These are phyloP conservation scores for Ctenosaura bakeri DNA, from an alignment of 2,797 vertebrate species.

Conservation along the genomic window DNA sequence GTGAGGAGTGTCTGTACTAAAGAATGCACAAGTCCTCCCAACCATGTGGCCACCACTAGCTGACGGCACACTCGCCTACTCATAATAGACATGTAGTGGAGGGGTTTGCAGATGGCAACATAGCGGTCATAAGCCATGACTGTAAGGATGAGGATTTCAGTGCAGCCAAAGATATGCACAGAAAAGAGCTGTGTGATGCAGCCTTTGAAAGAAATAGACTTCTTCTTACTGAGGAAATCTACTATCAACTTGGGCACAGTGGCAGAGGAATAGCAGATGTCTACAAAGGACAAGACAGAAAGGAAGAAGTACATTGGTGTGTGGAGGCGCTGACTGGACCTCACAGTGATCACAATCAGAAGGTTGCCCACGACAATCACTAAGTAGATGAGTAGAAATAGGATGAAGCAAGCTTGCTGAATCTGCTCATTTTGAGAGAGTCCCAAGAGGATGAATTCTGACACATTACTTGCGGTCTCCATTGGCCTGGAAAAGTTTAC, in stretches of 20 bases:
- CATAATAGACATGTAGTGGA: slow-evolving; percentile 63
- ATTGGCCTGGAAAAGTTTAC: neutral
- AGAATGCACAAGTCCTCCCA: slow-evolving; percentile 62
- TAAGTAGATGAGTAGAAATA: slow-evolving; percentile 44
- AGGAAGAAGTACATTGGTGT: slow-evolving; percentile 70
- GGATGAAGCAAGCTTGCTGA: slow-evolving; percentile 34
- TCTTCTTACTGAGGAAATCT: slow-evolving; percentile 69
- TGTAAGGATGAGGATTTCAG: slow-evolving; percentile 70
- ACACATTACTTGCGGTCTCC: neutral
- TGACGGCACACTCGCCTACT: neutral
- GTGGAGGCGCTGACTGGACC: neutral
- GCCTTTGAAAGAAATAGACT: slow-evolving; percentile 65
- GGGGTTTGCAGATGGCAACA: slow-evolving; percentile 67
- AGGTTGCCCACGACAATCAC: slow-evolving; percentile 35
- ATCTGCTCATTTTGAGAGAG: slow-evolving; percentile 35
- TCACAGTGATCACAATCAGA: slow-evolving; percentile 42
- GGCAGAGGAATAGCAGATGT: slow-evolving; percentile 72
- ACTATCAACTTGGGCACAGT: slow-evolving; percentile 67
- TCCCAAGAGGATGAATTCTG: slow-evolving; percentile 39
- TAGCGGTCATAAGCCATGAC: slow-evolving; percentile 56
- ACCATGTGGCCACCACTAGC: slow-evolving; percentile 52
- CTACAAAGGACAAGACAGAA: slow-evolving; percentile 66
- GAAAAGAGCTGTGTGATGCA: slow-evolving; percentile 57
- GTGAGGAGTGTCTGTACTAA: slow-evolving; percentile 55
- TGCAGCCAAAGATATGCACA: slow-evolving; percentile 65